Evolutionary conservation across 2,797 vertebrate species (phyloP), one percentile per base, ranked within the genome.

Genomic region (Merluccius polli): DNA sequence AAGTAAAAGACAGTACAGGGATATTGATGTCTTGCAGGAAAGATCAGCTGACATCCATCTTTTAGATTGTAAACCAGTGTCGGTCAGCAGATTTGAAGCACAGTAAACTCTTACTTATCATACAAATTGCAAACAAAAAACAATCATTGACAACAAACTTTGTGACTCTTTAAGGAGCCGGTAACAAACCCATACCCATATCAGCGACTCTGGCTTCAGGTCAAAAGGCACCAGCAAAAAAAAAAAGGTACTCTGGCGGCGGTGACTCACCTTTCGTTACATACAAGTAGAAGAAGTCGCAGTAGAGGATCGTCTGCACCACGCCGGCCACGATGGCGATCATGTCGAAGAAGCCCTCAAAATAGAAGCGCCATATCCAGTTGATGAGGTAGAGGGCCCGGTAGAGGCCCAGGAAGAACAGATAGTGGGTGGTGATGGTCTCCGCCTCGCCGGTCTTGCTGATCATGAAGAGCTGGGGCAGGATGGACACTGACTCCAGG

Each of bases 271-370:
- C 97, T 97, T 99, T 99, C 70, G 97, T 99, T 87, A 99, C 95
- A 89, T 98, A 98, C 90, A 99, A 94, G 92, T 99, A 99, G 95
- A 99, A 99, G 94, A 99, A 99, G 92, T 99, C 97, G 80, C 97
- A 99, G 90, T 98, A 99, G 7, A 99, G 95, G 86, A 99, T 97
- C 65, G 97, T 99, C 93, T 99, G 97, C 81, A 99, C 97, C 77
- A 98, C 95, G 11, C 97, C 97, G 4, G 97, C 97, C 41, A 99
- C 97, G 21, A 99, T 97, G 69, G 96, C 97, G 33, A 99, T 99
- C 93, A 99, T 96, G 91, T 99, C 97, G 29, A 99, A 99, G 93
- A 99, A 99, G 9, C 96, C 96, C 91, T 99, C 97, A 0, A 97
- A 97, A 89, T 98, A 97, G 92, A 96, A 98, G 92, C 97, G 96